Evolutionary conservation across 2,113 vertebrate species (phyloP), one percentile per base, ranked within the genome.

Genomic region (Procavia capensis): DNA sequence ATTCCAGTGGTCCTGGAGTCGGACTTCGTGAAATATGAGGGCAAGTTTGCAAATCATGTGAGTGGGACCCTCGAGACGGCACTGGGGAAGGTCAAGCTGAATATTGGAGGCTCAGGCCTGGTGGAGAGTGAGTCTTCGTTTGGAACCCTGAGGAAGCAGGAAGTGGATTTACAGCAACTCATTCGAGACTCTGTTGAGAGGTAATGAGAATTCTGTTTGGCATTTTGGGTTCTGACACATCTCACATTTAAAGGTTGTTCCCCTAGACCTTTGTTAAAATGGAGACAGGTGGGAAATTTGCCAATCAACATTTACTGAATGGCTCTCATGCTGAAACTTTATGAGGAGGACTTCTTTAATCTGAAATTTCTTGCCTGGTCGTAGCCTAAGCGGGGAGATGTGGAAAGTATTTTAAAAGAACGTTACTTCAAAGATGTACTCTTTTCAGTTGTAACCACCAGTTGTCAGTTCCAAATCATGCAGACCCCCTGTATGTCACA

Each of bases 61-160:
- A 94, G 97, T 9, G 99, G 98, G 68, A 92, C 83, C 14, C 11
- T 99, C 1, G 97, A 97, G 75, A 98, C 98, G 0, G 98, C 93
- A 0, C 85, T 99, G 76, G 98, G 97, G 22, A 97, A 95, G 16
- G 59, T 98, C 85, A 98, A 25, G 50, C 17, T 99, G 81, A 99
- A 90, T 22, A 0, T 99, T 22, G 96, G 97, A 19, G 98, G 98
- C 29, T 98, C 97, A 91, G 98, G 99, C 41, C 97, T 97, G 0
- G 98, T 98, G 95, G 99, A 99, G 98, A 99, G 99, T 2, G 98
- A 99, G 90, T 99, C 98, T 5, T 99, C 98, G 0, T 99, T 99
- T 95, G 99, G 99, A 74, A 98, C 97, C 85, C 97, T 99, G 92
- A 99, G 98, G 97, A 99, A 99, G 97, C 99, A 99, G 95, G 99